Conservation (phyloP, 1,140 invertebrate species). For the Drosophila asahinai region DNA sequence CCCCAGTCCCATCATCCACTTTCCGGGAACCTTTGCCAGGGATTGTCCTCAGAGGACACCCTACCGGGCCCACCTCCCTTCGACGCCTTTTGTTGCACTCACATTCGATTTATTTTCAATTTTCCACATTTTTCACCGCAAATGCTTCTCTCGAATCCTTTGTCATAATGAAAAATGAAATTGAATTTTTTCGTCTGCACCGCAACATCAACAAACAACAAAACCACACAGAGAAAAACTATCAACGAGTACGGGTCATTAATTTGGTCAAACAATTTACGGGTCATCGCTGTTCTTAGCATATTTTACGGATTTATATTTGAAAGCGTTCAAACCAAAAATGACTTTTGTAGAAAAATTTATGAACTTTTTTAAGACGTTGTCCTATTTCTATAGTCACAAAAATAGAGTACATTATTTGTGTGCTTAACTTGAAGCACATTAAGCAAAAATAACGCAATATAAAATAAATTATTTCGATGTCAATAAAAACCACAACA, state of each 20-base stretch:
- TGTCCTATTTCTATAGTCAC: background rate
- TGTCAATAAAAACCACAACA: background rate
- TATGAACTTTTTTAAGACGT: background rate
- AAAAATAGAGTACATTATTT: background rate
- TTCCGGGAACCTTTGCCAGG: background rate
- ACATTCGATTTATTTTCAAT: constrained; percentile 84
- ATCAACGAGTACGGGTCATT: background rate
- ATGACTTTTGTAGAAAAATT: background rate
- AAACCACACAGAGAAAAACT: constrained; percentile 16
- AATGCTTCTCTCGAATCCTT: constrained; percentile 49
- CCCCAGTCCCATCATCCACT: constrained; percentile 7
- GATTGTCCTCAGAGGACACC: constrained; percentile 15
- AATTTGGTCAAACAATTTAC: constrained; percentile 4
- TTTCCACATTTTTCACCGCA: constrained; percentile 80
- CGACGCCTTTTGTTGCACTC: constrained; percentile 74
- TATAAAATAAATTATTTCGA: background rate
- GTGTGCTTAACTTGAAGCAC: background rate
- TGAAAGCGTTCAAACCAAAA: no score
- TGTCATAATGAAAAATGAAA: constrained; percentile 83
- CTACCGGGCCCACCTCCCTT: constrained; percentile 16
- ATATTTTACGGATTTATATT: no score
- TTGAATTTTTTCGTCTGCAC: constrained; percentile 77
- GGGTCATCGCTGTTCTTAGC: background rate
- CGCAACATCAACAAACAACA: constrained; percentile 46
- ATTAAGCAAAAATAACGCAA: background rate